Base-by-base conservation (phyloP, 2,113 vertebrate species). In the Ceratotherium simum region DNA sequence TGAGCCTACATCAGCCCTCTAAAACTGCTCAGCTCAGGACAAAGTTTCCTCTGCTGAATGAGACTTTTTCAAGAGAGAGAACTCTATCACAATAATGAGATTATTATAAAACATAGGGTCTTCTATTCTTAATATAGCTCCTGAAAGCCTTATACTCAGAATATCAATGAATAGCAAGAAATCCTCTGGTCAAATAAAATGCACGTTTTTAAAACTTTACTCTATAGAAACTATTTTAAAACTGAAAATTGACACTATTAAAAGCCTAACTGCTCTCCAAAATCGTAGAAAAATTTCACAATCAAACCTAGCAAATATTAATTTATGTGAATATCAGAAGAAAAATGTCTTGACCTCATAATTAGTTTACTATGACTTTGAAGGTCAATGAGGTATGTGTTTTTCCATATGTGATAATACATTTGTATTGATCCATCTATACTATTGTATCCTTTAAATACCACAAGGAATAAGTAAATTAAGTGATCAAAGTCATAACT, bases 1-100 rank as follows among this genome's bases (percentile, higher is more conserved):
- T 20, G 69, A 75, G 83, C 97, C 92, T 93, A 91, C 81, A 85
- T 42, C 73, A 56, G 98, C 83, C 62, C 97, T 95, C 93, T 89
- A 69, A 93, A 98, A 98, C 83, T 79, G 96, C 94, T 98, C 96
- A 78, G 88, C 96, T 98, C 91, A 94, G 96, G 97, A 96, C 92
- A 96, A 98, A 96, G 94, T 97, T 98, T 95, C 88, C 93, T 93
- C 90, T 83, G 76, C 87, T 80, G 75, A 81, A 89, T 29, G 54
- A 84, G 89, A 97, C 80, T 96, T 83, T 85, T 83, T 94, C 95
- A 97, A 91, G 93, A 95, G 75, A 78, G 92, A 60, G 36, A 93
- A 78, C 46, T 72, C 80, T 80, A 6, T n/a, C 13, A 67, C 9
- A 83, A 51, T 76, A 64, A 82, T 7, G 27, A 70, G 70, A 78